Percentiles rank a stretch among this genome's conserved stretches.
These are phyloP conservation scores for Otus sunia DNA, from an alignment of 2,113 vertebrate genomes.

Conservation along the genomic window DNA sequence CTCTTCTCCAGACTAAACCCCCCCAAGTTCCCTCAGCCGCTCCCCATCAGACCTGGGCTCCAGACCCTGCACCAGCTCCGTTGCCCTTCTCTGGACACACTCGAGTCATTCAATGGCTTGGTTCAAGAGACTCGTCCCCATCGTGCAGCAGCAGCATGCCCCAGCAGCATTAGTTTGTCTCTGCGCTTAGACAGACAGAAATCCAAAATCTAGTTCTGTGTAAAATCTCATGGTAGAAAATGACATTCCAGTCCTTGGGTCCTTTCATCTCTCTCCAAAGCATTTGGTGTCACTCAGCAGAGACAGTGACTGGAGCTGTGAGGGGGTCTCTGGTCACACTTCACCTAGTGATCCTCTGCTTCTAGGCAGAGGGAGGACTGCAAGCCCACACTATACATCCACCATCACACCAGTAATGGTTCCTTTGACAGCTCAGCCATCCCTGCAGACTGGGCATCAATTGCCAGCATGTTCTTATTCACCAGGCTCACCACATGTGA, in stretches of 20 bases:
- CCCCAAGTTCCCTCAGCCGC: too few relatives aligned
- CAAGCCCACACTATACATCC: not conserved
- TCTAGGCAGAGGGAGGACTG: not conserved
- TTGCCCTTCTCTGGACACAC: too few relatives aligned
- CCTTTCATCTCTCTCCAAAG: not conserved
- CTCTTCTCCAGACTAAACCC: too few relatives aligned
- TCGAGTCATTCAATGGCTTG: too few relatives aligned
- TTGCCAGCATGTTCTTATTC: not conserved
- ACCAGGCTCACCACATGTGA: not conserved
- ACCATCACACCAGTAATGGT: not conserved
- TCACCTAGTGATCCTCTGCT: not conserved
- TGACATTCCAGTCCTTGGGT: not conserved
- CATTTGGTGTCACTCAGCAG: not conserved
- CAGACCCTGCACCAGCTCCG: too few relatives aligned
- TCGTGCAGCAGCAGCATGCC: not conserved
- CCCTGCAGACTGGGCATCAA: accelerated
- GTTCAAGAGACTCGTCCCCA: too few relatives aligned
- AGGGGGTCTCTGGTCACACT: not conserved
- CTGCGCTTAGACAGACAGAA: not conserved
- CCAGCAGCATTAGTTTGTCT: not conserved
- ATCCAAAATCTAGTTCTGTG: not conserved
- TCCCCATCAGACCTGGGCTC: too few relatives aligned
- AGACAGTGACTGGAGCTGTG: not conserved
- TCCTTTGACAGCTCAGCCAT: not conserved
- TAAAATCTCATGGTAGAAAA: not conserved